These are phyloP conservation scores for Clusia tigrina DNA, from an alignment of 2,888 invertebrate species.

Conservation along the genomic window DNA sequence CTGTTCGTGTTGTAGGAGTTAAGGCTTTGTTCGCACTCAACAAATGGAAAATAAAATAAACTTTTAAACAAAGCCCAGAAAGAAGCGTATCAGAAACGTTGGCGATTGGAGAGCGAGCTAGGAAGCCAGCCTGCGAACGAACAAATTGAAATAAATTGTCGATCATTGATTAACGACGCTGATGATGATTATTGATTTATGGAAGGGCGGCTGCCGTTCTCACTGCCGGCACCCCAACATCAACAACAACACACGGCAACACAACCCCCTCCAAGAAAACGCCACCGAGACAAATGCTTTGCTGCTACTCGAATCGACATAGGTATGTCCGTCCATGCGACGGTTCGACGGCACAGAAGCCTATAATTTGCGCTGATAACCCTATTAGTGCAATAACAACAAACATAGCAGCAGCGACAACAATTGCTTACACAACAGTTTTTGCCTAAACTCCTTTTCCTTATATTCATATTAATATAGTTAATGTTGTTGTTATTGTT, in stretches of 20 bases:
- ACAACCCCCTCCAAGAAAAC: no score
- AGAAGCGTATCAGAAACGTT: background rate
- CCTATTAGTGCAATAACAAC: no score
- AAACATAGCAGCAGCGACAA: no score
- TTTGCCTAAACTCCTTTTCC: background rate
- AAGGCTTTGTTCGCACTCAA: background rate
- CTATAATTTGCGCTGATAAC: no score
- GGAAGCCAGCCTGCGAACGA: no score
- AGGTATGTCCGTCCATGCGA: no score
- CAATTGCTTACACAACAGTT: background rate
- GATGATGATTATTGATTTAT: constrained; percentile 3
- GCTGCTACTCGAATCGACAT: no score
- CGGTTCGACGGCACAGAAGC: no score
- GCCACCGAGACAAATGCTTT: no score
- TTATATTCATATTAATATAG: no score
- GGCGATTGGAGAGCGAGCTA: constrained; percentile 4
- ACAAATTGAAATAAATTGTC: constrained; percentile 43
- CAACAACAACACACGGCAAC: background rate
- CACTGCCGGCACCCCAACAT: background rate
- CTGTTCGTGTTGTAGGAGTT: constrained; percentile 1
- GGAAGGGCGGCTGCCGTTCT: background rate
- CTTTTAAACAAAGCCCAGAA: constrained; percentile 24
- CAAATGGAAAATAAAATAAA: constrained; percentile 2
- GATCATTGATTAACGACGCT: constrained; percentile 34
- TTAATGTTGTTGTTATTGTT: no score